A percentile compares a stretch with the other conserved stretches of the same genome.
These are phyloP conservation scores for Aporophyla nigra DNA, from an alignment of 2,888 invertebrate species.

Conservation along the genomic window DNA sequence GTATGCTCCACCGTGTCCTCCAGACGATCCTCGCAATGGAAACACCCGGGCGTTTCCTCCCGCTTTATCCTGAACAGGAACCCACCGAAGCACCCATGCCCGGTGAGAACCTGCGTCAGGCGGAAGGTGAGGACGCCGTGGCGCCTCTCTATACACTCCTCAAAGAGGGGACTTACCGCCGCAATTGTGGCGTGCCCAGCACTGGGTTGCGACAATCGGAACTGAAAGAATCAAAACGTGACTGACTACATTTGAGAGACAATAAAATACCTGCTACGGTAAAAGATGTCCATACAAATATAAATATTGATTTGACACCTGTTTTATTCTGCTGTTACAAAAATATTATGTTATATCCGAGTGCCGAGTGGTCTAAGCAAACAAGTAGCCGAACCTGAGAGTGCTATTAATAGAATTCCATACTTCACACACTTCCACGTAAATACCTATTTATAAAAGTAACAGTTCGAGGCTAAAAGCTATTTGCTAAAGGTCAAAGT, in stretches of 20 bases:
- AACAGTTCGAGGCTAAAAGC: constrained; percentile 29
- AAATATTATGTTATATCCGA: background rate
- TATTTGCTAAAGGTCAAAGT: constrained; percentile 53
- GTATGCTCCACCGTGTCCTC: no score
- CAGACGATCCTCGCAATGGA: no score
- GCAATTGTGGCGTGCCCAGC: no score
- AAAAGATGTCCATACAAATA: background rate
- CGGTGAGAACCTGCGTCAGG: no score
- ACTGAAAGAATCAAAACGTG: background rate
- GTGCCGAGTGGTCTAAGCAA: constrained; percentile 47
- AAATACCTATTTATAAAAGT: constrained; percentile 44
- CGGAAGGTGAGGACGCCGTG: no score
- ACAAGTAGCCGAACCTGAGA: constrained; percentile 54
- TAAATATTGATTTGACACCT: background rate
- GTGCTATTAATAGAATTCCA: constrained; percentile 41
- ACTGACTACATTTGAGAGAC: background rate
- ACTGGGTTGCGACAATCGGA: no score
- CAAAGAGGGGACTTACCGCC: no score
- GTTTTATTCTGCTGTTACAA: background rate
- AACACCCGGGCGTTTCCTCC: no score
- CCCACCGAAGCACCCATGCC: no score
- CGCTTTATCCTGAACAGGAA: no score
- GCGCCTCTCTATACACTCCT: no score
- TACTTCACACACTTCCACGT: constrained; percentile 23
- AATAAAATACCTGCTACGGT: constrained; percentile 1